Conservation (phyloP, 2,888 invertebrate genomes). For the Acholoe squamosa region DNA sequence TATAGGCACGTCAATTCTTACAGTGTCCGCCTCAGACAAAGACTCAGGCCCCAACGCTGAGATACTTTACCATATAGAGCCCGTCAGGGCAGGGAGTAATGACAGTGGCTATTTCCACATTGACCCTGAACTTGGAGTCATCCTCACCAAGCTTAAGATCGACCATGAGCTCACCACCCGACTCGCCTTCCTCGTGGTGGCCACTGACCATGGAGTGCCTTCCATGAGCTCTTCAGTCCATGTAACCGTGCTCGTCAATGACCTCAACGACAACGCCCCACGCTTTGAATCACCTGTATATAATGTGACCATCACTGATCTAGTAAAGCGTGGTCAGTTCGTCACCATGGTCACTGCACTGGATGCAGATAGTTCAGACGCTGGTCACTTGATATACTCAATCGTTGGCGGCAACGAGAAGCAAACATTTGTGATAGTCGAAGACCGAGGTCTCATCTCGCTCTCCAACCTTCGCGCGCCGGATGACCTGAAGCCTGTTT, state of each 20-base stretch:
- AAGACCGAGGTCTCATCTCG: slow-evolving; percentile 86
- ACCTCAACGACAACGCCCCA: slow-evolving; percentile 96
- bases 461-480: slow-evolving; percentile 90
- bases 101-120: slow-evolving; percentile 89
- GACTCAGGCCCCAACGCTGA: slow-evolving; percentile 82
- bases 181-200: slow-evolving; percentile 91
- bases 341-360: slow-evolving; percentile 94
- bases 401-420: slow-evolving; percentile 91
- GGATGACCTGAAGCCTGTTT: slow-evolving; percentile 87
- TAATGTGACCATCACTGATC: slow-evolving; percentile 66
- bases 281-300: slow-evolving; percentile 86
- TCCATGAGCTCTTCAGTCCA: slow-evolving; percentile 91
- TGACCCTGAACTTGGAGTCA: slow-evolving; percentile 89
- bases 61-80: slow-evolving; percentile 88
- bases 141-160: slow-evolving; percentile 86
- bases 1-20: slow-evolving; percentile 80
- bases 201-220: slow-evolving; percentile 93
- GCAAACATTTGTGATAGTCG: slow-evolving; percentile 81
- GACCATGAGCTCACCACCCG: slow-evolving; percentile 84
- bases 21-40: slow-evolving; percentile 79
- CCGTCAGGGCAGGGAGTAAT: neutral
- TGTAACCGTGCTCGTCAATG: slow-evolving; percentile 92
- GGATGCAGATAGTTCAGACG: slow-evolving; percentile 93
- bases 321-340: slow-evolving; percentile 83
- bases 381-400: slow-evolving; percentile 89